Conservation (phyloP, 2,797 vertebrate genomes). For the Vultur gryphus region DNA sequence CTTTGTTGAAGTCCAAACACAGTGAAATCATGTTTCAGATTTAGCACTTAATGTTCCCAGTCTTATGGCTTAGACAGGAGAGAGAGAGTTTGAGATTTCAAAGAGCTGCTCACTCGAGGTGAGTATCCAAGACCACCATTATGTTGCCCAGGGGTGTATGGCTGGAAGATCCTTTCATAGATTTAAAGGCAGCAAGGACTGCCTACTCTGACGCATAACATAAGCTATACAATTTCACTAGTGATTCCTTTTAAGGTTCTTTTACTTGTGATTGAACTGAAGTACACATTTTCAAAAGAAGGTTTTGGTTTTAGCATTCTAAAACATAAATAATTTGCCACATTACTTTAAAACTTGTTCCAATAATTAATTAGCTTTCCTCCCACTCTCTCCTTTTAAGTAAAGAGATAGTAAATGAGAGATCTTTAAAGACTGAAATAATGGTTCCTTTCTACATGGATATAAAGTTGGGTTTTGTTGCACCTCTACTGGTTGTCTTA, state of each 20-base stretch:
- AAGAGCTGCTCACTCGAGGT: background rate
- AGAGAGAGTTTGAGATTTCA: background rate
- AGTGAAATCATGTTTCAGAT: conserved; percentile 1
- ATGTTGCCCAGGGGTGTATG: background rate
- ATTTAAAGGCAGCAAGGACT: background rate
- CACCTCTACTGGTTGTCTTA: background rate
- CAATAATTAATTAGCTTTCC: background rate
- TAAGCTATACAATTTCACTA: background rate
- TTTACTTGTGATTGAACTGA: background rate
- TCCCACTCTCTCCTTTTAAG: background rate
- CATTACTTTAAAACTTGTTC: background rate
- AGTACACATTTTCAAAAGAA: background rate
- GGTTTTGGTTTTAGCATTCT: background rate
- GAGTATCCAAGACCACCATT: background rate
- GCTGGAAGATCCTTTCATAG: background rate
- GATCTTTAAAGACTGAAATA: background rate
- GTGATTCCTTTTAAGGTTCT: background rate
- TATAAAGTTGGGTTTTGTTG: background rate
- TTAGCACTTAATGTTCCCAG: background rate
- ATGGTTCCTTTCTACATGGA: background rate
- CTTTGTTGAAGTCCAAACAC: conserved; percentile 24
- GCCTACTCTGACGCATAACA: accelerated
- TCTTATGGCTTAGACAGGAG: background rate
- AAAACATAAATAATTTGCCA: background rate
- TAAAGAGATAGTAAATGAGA: background rate